These are phyloP conservation scores for Callitettix versicolor DNA, from an alignment of 1,140 invertebrate species.

Conservation along the genomic window DNA sequence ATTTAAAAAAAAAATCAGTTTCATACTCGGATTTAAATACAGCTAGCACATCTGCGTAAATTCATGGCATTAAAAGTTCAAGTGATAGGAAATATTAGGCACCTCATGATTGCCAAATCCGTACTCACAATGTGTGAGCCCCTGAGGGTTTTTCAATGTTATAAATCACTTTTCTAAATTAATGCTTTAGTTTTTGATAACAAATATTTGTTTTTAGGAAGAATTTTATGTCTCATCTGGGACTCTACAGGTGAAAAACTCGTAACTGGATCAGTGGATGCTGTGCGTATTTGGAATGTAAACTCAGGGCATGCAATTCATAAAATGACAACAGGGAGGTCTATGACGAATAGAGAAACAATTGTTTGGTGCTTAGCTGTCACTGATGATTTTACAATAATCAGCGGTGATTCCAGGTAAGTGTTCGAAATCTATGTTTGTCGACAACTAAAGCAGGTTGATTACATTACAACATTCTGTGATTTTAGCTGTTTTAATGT, in stretches of 20 bases:
- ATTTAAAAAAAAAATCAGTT: too few relatives aligned
- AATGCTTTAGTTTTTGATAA: too few relatives aligned
- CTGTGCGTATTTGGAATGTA: constrained; percentile 78
- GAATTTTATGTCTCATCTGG: constrained; percentile 81
- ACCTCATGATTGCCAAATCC: too few relatives aligned
- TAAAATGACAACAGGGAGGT: constrained; percentile 58
- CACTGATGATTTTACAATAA: constrained; percentile 66
- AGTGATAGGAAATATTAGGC: too few relatives aligned
- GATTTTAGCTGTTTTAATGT: neutral
- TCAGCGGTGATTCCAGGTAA: constrained; percentile 74
- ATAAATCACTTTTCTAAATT: too few relatives aligned
- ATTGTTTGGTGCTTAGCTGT: constrained; percentile 79
- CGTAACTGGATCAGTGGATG: constrained; percentile 73
- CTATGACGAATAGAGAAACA: constrained; percentile 50
- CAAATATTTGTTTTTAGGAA: constrained; percentile 44
- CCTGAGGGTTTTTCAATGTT: too few relatives aligned
- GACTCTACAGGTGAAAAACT: constrained; percentile 62
- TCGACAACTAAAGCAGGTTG: neutral
- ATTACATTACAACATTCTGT: too few relatives aligned
- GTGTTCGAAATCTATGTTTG: neutral
- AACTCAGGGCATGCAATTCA: constrained; percentile 71
- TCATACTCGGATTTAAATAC: too few relatives aligned
- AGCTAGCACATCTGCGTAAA: too few relatives aligned
- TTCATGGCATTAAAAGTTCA: too few relatives aligned
- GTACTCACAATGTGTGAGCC: too few relatives aligned